Base-by-base conservation (phyloP, 53 echinoderm and acorn worm genomes). In the Arbacia lixula region DNA sequence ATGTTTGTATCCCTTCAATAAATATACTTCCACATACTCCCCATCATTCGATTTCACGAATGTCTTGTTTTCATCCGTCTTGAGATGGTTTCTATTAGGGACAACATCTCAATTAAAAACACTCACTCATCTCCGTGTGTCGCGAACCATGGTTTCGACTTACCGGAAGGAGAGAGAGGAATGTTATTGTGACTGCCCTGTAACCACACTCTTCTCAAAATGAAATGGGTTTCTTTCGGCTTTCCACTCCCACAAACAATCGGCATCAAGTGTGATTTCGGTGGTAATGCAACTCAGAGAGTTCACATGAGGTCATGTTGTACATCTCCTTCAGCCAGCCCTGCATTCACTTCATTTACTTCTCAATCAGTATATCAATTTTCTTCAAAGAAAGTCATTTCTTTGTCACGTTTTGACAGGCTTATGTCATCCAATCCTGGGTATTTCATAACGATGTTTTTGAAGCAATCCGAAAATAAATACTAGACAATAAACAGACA, bases 41-140 rank as follows among this genome's bases (percentile, higher is more conserved):
- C n/a, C n/a, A n/a, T n/a, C n/a, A n/a, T n/a, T n/a, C n/a, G n/a
- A n/a, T n/a, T n/a, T n/a, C n/a, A n/a, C n/a, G n/a, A n/a, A n/a
- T 46, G 8, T 43, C 46, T 69, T 69, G 69, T 69, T 69, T 69
- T 66, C 41, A 1, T 41, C 69, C 16, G 29, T 16, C 33, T 26
- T 69, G 69, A 69, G 69, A 69, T 69, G 42, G 69, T 40, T 69
- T 41, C 40, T 69, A 69, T 69, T 43, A 27, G 39, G 42, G 69
- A 31, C 74, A 52, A 74, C 74, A 74, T 51, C 74, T 74, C 74
- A 74, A 74, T 74, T 74, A 74, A 53, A 74, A 74, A 74, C 52
- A 74, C 53, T 74, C 74, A 52, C 53, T 74, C 74, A 46, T 74
- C 74, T 30, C 74, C 12, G 29, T 2, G 11, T 20, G 8, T 74